Base-by-base conservation (phyloP, 2,888 invertebrate genomes). In the Leucophora obtusa region DNA sequence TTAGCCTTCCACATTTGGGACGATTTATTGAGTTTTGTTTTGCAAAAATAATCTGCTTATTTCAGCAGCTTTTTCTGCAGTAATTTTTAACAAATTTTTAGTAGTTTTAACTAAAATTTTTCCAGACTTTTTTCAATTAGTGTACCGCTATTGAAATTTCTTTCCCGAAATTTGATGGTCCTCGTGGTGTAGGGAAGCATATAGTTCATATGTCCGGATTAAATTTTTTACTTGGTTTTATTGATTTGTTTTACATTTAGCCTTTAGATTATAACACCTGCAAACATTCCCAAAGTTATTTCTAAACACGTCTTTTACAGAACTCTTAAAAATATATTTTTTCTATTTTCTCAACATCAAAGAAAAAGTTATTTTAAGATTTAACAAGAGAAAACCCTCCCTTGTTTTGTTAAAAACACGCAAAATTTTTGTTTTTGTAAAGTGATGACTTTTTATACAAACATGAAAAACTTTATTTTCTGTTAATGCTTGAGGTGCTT, bases 261-360 rank as follows among this genome's bases (percentile, higher is more conserved):
- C 28, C 4, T 28, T 28, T 28, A 2, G 35, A 65, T 65, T 65
- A 53, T 35, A 65, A 65, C 65, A 65, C 65, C 65, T 65, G 65
- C n/a, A 54, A 65, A 53, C 14, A 14, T 65, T 65, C 53, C 18
- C 65, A 65, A 28, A 65, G 65, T 21, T 18, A 17, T n/a, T 38
- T 33, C 2, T 58, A 15, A 28, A 3, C 33, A 2, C 1, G 8
- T 11, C 5, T 28, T 58, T 33, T n/a, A 33, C 50, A 33, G 24
- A 58, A 63, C 33, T 60, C 24, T 47, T 7, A 38, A 47, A 5
- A 60, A 38, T n/a, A 33, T 38, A 24, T 33, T 43, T 43, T 14
- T 38, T 7, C 14, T 14, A 8, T 21, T 21, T 21, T 43, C 5
- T 9, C 38, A 59, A 60, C 33, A 38, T 53, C 53, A 65, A 53